Percentiles rank a stretch among this genome's conserved stretches.
Evolutionary conservation across 2,113 vertebrate genomes (phyloP).

Genomic region (Crypturellus undulatus): DNA sequence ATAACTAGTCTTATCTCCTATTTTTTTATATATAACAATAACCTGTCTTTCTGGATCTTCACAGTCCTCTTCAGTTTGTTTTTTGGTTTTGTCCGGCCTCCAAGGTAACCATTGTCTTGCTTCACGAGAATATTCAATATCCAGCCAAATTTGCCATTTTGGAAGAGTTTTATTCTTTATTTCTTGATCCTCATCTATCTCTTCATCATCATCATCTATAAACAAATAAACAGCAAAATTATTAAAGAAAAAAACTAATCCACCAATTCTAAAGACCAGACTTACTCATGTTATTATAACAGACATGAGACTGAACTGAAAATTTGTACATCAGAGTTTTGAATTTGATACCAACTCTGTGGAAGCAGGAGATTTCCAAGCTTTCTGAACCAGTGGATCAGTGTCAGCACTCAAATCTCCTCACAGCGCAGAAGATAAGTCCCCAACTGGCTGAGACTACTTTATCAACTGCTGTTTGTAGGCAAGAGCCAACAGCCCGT

Average conservation of each 20-base stretch:
- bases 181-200: slow-evolving; percentile 85
- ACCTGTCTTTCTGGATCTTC: slow-evolving; percentile 98
- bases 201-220: slow-evolving; percentile 85
- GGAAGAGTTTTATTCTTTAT: slow-evolving; percentile 88
- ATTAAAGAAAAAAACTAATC: background rate
- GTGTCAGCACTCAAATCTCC: background rate
- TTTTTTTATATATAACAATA: background rate
- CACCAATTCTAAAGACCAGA: background rate
- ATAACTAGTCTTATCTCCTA: background rate
- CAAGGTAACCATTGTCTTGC: slow-evolving; percentile 91
- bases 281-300: background rate
- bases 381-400: background rate
- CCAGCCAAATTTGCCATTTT: slow-evolving; percentile 87
- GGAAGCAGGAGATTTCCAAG: background rate
- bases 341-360: background rate
- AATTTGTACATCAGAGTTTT: background rate
- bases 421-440: background rate
- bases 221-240: background rate
- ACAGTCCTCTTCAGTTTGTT: slow-evolving; percentile 92
- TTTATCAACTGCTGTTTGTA: background rate
- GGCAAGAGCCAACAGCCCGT: background rate
- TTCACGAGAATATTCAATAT: slow-evolving; percentile 88
- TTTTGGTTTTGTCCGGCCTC: slow-evolving; percentile 91
- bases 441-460: background rate
- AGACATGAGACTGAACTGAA: background rate